Conservation (phyloP, 2,888 invertebrate genomes). For the Amphipoea lucens region DNA sequence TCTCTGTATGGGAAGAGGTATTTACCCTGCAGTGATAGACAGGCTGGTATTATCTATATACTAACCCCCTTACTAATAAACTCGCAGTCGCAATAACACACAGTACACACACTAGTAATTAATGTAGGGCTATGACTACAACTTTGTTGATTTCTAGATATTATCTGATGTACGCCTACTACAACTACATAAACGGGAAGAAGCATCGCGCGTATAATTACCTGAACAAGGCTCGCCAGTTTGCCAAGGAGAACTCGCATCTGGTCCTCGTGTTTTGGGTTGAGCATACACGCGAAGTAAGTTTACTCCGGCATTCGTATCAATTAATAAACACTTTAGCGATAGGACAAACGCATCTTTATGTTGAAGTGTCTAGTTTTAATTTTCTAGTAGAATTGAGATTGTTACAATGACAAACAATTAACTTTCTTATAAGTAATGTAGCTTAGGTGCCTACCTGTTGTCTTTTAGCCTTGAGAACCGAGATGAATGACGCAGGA, state of each 20-base stretch:
- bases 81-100: too few species aligned
- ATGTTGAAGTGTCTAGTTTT: background rate
- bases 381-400: background rate
- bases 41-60: too few species aligned
- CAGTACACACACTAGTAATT: too few species aligned
- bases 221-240: constrained; percentile 80
- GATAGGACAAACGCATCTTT: background rate
- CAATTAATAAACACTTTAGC: background rate
- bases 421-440: constrained; percentile 6
- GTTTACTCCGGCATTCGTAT: constrained; percentile 42
- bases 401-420: constrained; percentile 13
- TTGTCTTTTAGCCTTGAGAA: constrained; percentile 40
- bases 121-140: background rate
- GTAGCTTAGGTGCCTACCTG: background rate
- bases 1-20: too few species aligned
- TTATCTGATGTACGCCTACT: constrained; percentile 89
- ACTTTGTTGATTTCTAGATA: constrained; percentile 81
- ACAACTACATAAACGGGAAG: constrained; percentile 84
- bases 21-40: too few species aligned
- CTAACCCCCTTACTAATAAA: too few species aligned
- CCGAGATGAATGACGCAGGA: background rate
- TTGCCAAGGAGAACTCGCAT: constrained; percentile 81
- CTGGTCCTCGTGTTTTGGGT: constrained; percentile 86
- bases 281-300: constrained; percentile 88
- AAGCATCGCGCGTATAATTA: constrained; percentile 78